Conservation (phyloP, 2,888 invertebrate species). For the Villa cingulata region DNA sequence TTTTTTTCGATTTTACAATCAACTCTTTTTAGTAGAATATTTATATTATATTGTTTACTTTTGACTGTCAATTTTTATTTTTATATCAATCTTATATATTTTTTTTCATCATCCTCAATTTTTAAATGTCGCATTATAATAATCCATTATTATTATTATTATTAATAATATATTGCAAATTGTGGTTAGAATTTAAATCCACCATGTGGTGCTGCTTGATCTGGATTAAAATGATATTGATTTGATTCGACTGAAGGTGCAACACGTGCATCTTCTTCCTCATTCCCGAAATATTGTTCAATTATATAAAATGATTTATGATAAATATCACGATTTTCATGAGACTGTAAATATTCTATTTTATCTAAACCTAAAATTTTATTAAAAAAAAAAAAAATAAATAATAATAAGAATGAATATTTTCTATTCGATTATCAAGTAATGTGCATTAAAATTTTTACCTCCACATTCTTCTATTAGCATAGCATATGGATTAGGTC, state of each 20-base stretch:
- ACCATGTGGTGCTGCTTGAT: conserved; percentile 60
- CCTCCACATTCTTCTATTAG: conserved; percentile 91
- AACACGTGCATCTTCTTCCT: conserved; percentile 66
- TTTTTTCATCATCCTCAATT: no score
- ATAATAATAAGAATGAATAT: background rate
- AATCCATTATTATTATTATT: no score
- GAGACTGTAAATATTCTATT: conserved; percentile 93
- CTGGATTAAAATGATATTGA: conserved; percentile 59
- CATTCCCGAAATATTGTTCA: conserved; percentile 89
- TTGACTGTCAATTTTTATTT: no score
- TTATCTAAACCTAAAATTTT: conserved; percentile 86
- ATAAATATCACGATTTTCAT: conserved; percentile 93
- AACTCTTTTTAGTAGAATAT: no score
- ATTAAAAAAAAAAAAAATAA: conserved; percentile 6
- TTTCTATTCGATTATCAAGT: no score
- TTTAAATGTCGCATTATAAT: no score
- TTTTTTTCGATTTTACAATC: no score
- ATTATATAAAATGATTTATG: conserved; percentile 95
- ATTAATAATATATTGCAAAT: no score
- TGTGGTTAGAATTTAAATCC: conserved; percentile 62
- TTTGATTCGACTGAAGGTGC: conserved; percentile 58
- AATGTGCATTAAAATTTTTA: conserved; percentile 35
- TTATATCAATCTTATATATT: no score
- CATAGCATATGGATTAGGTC: conserved; percentile 80
- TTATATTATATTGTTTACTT: no score